Conservation (phyloP, 2,888 invertebrate species). For the Diarsia rubi region DNA sequence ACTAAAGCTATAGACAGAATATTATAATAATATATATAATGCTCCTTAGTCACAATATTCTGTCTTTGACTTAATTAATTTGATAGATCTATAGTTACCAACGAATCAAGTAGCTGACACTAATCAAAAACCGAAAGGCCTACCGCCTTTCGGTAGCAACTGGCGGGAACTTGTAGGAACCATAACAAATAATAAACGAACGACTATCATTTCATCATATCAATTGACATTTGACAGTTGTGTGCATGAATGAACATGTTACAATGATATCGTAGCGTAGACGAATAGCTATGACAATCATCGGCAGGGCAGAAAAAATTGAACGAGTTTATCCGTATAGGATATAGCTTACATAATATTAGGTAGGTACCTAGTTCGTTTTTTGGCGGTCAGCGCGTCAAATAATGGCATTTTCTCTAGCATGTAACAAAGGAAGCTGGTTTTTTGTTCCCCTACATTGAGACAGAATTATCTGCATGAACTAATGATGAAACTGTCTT, state of each 20-base stretch:
- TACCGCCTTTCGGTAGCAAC: constrained; percentile 15
- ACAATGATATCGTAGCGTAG: not conserved
- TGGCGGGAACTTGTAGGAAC: not conserved
- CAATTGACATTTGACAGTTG: constrained; percentile 19
- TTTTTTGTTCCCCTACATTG: not conserved
- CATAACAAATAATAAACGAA: constrained; percentile 19
- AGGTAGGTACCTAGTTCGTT: not conserved
- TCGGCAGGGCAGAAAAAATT: not conserved
- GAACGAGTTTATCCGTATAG: not conserved
- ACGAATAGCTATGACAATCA: constrained; percentile 2
- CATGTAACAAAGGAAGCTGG: not conserved
- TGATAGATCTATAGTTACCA: not conserved
- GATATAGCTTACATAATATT: not conserved
- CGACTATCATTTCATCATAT: not conserved
- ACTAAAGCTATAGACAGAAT: too few relatives aligned
- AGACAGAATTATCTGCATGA: not conserved
- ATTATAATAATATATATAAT: too few relatives aligned
- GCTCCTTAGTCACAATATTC: not conserved
- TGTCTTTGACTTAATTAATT: not conserved
- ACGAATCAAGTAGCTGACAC: constrained; percentile 2
- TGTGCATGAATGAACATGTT: constrained; percentile 22
- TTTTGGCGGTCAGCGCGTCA: not conserved
- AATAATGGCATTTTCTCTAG: not conserved
- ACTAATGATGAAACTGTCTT: not conserved
- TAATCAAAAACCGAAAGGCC: constrained; percentile 5